phyloP scores from a whole-genome alignment of 2,797 vertebrate genomes.

The Cuculus canorus region DNA sequence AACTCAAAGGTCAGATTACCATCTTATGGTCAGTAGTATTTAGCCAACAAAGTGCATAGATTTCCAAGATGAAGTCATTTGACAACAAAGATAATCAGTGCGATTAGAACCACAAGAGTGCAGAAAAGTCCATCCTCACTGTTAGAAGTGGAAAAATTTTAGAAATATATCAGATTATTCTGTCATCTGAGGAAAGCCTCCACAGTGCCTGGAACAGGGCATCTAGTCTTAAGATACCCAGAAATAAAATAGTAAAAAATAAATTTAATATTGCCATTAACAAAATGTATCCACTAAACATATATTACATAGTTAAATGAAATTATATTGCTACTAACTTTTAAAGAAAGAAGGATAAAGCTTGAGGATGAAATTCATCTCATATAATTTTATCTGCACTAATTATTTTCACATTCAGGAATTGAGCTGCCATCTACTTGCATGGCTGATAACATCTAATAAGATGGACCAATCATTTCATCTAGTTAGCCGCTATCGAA shows the following conservation, averaged over 20 bases:
- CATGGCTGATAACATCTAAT: background rate
- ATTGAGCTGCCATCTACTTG: background rate
- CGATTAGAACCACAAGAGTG: background rate
- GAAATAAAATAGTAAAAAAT: background rate
- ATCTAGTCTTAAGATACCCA: background rate
- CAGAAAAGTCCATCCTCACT: background rate
- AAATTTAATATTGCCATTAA: background rate
- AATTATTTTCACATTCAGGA: constrained; percentile 25
- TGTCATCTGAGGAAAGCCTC: background rate
- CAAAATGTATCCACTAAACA: background rate
- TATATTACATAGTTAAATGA: background rate
- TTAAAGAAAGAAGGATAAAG: background rate
- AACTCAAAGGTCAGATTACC: background rate
- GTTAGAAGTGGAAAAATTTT: background rate
- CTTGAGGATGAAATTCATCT: background rate
- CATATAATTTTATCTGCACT: constrained; percentile 23
- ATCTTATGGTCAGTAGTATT: background rate
- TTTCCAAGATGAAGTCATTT: background rate
- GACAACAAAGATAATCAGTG: background rate
- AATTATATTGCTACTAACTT: background rate
- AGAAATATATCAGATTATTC: background rate
- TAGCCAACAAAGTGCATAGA: background rate
- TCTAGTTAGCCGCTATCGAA: background rate
- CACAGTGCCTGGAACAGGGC: background rate
- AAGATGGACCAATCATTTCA: background rate